These are phyloP conservation scores for Eurystomus gularis DNA, from an alignment of 2,113 vertebrate genomes.

Conservation along the genomic window DNA sequence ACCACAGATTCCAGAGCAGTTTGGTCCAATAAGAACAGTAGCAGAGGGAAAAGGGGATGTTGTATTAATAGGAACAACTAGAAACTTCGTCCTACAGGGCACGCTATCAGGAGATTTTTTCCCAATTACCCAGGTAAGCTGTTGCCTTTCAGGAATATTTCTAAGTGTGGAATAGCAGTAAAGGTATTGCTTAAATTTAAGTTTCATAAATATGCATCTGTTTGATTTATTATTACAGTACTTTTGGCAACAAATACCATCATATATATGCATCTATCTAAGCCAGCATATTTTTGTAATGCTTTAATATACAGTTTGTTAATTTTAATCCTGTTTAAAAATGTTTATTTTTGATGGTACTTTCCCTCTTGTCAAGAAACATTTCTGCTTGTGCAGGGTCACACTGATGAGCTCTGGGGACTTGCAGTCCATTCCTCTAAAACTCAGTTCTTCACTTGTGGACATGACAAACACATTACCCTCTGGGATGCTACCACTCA, in stretches of 20 bases:
- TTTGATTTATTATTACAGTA: background rate
- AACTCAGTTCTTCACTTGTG: constrained; percentile 92
- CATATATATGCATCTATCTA: background rate
- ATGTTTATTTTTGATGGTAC: background rate
- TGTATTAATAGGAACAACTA: constrained; percentile 93
- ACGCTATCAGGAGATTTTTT: constrained; percentile 88
- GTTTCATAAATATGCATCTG: background rate
- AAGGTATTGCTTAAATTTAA: background rate
- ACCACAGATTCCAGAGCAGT: constrained; percentile 90
- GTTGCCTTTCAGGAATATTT: background rate
- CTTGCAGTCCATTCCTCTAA: constrained; percentile 89
- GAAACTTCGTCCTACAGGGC: constrained; percentile 92
- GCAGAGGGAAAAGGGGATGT: constrained; percentile 90
- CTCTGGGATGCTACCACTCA: constrained; percentile 91
- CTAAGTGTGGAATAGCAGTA: background rate
- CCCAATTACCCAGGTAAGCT: constrained; percentile 90
- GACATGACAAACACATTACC: constrained; percentile 91
- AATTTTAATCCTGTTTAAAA: background rate
- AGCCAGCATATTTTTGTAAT: background rate
- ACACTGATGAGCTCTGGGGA: constrained; percentile 97
- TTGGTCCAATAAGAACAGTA: constrained; percentile 92
- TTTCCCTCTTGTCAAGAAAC: background rate
- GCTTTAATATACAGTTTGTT: background rate
- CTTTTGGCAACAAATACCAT: background rate
- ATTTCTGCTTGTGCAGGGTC: constrained; percentile 79